These are phyloP conservation scores for Synergus itoensis DNA, from an alignment of 2,888 invertebrate species.

Conservation along the genomic window DNA sequence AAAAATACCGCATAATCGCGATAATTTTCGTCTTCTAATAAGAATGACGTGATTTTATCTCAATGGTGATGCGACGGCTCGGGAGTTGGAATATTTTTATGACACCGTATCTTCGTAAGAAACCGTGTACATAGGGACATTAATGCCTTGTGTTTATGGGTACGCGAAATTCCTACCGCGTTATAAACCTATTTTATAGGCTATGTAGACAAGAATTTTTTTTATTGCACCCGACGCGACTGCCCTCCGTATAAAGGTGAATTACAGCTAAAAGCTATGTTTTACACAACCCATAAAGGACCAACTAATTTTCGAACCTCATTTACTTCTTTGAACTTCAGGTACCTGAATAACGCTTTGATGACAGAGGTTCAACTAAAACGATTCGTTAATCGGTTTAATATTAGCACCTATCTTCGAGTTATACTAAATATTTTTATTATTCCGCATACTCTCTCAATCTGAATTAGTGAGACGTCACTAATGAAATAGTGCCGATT, in stretches of 20 bases:
- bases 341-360: not conserved
- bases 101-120: not conserved
- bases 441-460: no score
- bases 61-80: constrained; percentile 1
- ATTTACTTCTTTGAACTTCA: constrained; percentile 37
- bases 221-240: constrained; percentile 58
- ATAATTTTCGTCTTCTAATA: constrained; percentile 59
- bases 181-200: constrained; percentile 77
- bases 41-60: constrained; percentile 53
- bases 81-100: constrained; percentile 1
- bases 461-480: no score
- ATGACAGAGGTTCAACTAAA: not conserved
- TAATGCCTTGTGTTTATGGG: constrained; percentile 69
- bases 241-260: constrained; percentile 65
- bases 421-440: not conserved
- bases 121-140: constrained; percentile 50
- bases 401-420: not conserved
- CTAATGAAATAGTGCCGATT: no score
- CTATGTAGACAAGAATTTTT: constrained; percentile 70
- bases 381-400: not conserved
- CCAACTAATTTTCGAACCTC: constrained; percentile 52
- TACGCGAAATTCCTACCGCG: constrained; percentile 75
- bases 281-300: constrained; percentile 67
- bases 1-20: constrained; percentile 58
- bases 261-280: constrained; percentile 73